Evolutionary conservation across 1,140 invertebrate species (phyloP).

Genomic region (Bombus superbus): DNA sequence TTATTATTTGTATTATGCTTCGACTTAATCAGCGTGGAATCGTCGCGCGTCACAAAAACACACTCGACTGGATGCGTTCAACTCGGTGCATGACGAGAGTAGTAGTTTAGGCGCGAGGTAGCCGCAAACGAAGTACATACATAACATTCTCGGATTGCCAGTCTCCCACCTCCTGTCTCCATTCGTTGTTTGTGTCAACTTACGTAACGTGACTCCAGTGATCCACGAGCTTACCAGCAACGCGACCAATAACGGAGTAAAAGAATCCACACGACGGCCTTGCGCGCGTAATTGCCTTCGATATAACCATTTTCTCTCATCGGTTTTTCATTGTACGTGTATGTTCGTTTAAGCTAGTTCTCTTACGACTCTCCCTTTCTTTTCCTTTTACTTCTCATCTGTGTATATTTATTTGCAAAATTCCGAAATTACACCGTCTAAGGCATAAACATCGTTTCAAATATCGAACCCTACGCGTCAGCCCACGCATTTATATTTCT

Average conservation of each 20-base stretch:
- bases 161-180: constrained; percentile 8
- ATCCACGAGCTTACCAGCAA: constrained; percentile 35
- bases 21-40: neutral
- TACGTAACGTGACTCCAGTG: constrained; percentile 39
- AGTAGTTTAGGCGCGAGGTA: neutral
- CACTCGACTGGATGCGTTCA: neutral
- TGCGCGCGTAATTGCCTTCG: neutral
- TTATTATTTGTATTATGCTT: neutral
- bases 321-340: neutral
- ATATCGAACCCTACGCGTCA: neutral
- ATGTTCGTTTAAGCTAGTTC: neutral
- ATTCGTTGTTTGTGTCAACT: constrained; percentile 15
- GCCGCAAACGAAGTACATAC: constrained; percentile 12
- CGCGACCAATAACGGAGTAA: constrained; percentile 26
- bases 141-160: constrained; percentile 37
- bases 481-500: neutral
- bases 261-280: constrained; percentile 32
- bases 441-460: neutral
- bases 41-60: neutral
- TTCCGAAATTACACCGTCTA: neutral
- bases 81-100: neutral
- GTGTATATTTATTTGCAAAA: neutral
- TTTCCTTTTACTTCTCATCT: neutral
- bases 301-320: neutral
- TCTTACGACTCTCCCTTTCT: neutral